These are phyloP conservation scores for Telmatherina bonti DNA, from an alignment of 2,797 vertebrate genomes.

Conservation along the genomic window DNA sequence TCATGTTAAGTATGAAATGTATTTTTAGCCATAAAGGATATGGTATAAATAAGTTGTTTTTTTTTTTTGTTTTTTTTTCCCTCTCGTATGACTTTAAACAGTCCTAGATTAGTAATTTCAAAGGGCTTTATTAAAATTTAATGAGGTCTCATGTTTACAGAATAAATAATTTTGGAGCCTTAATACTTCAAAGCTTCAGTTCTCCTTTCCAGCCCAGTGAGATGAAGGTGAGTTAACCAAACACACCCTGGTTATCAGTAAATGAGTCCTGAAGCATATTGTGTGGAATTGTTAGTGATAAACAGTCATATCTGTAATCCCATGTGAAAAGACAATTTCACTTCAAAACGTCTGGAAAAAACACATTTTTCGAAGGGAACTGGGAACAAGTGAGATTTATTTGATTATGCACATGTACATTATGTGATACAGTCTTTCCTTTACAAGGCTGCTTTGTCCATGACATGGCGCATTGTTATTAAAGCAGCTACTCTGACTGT, in stretches of 20 bases:
- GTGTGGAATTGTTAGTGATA: background rate
- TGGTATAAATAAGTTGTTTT: too few species aligned
- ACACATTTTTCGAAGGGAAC: background rate
- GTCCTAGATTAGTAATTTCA: too few species aligned
- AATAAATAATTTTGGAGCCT: too few species aligned
- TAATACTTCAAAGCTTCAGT: background rate
- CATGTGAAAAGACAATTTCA: background rate
- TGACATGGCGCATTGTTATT: background rate
- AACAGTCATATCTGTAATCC: background rate
- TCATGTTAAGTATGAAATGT: too few species aligned
- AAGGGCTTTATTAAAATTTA: too few species aligned
- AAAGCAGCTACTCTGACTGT: constrained; percentile 2
- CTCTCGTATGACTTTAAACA: too few species aligned
- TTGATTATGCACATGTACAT: background rate
- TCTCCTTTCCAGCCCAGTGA: background rate
- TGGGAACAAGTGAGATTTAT: background rate
- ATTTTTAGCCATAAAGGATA: too few species aligned
- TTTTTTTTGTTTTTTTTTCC: too few species aligned
- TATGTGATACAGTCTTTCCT: background rate
- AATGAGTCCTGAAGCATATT: background rate
- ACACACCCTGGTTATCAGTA: background rate
- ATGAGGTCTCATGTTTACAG: too few species aligned
- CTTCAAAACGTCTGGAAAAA: background rate
- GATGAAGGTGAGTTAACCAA: background rate
- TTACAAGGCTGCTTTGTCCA: background rate